Percentiles rank a stretch among this genome's conserved stretches.
These are phyloP conservation scores for Allenopithecus nigroviridis DNA, from an alignment of 2,797 vertebrate species.

Conservation along the genomic window DNA sequence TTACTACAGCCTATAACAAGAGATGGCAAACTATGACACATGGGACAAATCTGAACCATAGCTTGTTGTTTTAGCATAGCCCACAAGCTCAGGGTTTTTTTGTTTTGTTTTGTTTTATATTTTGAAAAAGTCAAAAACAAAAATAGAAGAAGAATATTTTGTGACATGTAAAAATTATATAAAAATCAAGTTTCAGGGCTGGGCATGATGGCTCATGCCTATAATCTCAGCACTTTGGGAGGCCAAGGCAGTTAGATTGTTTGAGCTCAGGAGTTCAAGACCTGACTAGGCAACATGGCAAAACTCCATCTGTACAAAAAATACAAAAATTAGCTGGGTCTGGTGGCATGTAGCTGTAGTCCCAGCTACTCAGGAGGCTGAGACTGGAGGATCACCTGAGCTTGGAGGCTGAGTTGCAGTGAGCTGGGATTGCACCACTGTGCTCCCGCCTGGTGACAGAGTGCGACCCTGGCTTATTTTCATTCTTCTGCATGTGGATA, in stretches of 20 bases:
- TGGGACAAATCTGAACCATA: not conserved
- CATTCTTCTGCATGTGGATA: too few species aligned
- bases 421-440: not conserved
- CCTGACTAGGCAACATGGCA: not conserved
- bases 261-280: not conserved
- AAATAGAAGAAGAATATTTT: not conserved
- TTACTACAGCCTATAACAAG: not conserved
- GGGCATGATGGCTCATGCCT: not conserved
- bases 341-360: not conserved
- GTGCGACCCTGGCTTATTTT: not conserved
- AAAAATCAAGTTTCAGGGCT: not conserved
- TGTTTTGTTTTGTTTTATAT: not conserved
- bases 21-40: not conserved
- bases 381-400: not conserved
- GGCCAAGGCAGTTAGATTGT: not conserved
- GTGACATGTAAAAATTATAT: not conserved
- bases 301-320: not conserved
- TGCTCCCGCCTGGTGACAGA: not conserved
- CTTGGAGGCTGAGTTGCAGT: not conserved
- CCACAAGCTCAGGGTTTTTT: not conserved
- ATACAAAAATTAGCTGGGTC: not conserved
- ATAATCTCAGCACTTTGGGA: not conserved
- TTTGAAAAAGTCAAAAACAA: not conserved
- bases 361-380: not conserved
- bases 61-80: not conserved